Percentiles rank a stretch among this genome's conserved stretches.
These are phyloP conservation scores for Ceramica pisi DNA, from an alignment of 2,888 invertebrate species.

Conservation along the genomic window DNA sequence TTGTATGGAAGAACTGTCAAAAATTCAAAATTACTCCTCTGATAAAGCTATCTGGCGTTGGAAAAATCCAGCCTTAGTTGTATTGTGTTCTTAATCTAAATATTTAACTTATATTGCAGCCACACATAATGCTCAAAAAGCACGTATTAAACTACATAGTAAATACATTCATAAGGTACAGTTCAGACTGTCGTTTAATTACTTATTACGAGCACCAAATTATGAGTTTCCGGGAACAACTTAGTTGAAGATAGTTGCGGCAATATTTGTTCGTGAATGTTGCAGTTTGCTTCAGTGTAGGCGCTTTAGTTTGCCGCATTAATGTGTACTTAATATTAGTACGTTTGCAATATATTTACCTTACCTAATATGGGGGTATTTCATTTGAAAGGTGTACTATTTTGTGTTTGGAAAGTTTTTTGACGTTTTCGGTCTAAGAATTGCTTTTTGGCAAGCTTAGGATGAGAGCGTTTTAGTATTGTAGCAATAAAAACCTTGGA, in stretches of 20 bases:
- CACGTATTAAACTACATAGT: background rate
- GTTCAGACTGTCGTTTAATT: slow-evolving; percentile 27
- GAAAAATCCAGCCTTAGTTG: too few species aligned
- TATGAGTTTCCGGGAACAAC: slow-evolving; percentile 14
- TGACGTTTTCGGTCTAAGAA: too few species aligned
- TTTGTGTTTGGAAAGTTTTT: background rate
- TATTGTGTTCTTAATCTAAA: too few species aligned
- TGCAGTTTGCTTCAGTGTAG: slow-evolving; percentile 53
- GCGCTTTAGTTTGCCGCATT: slow-evolving; percentile 38
- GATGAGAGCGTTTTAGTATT: background rate
- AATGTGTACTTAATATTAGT: slow-evolving; percentile 17
- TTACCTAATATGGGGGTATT: background rate
- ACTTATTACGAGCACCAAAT: slow-evolving; percentile 30
- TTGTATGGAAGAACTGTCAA: too few species aligned
- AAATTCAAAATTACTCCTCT: too few species aligned
- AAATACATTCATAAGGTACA: background rate
- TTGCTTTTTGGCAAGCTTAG: background rate
- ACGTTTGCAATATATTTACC: slow-evolving; percentile 1
- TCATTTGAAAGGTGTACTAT: background rate
- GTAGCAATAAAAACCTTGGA: background rate
- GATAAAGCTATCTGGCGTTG: too few species aligned
- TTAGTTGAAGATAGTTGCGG: slow-evolving; percentile 36
- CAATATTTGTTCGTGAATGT: slow-evolving; percentile 53
- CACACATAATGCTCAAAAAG: too few species aligned
- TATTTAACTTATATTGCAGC: too few species aligned